Evolutionary conservation across 2,113 vertebrate genomes (phyloP), one percentile per base, ranked within the genome.

Genomic region (Amazona guildingii): DNA sequence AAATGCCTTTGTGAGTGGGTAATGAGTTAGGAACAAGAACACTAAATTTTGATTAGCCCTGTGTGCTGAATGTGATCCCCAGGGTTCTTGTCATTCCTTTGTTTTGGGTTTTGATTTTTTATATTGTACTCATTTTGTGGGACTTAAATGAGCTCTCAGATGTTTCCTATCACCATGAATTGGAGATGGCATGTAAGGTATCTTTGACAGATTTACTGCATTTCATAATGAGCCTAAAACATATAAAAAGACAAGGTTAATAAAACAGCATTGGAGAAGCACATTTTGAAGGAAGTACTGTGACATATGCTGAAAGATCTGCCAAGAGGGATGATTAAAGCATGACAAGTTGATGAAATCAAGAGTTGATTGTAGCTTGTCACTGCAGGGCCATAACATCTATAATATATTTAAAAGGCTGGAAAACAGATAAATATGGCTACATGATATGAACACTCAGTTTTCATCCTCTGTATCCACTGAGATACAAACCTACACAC

Each of bases 231-330:
- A 95, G 33, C 35, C 51, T 54, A 94, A 95, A 97, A 93, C 90
- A 93, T 95, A 94, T 96, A 97, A 97, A 96, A 97, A 97, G 92
- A 69, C 93, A 80, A 79, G 70, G 88, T 97, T 90, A 94, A 97
- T 97, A 97, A 96, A 96, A 87, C 66, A 91, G 70, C 86, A 91
- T 82, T 78, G 74, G 67, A 77, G 69, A 62, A 49, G 44, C 67
- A 49, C 57, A 63, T 77, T 94, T 94, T 93, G 88, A 96, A 95
- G 76, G 92, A 57, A 73, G n/a, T 72, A 66, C 69, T 69, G 77
- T 70, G 82, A 80, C 82, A 92, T 92, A 93, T 86, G 77, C 94
- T 95, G 86, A 96, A 96, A 84, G 43, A 84, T 90, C 85, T 96
- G 88, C 92, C 88, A 97, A 97, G 88, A 96, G 59, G 88, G 83